phyloP scores from a whole-genome alignment of 37 sponge, comb jelly and placozoan species.

The Diacarnus erythraeanus region DNA sequence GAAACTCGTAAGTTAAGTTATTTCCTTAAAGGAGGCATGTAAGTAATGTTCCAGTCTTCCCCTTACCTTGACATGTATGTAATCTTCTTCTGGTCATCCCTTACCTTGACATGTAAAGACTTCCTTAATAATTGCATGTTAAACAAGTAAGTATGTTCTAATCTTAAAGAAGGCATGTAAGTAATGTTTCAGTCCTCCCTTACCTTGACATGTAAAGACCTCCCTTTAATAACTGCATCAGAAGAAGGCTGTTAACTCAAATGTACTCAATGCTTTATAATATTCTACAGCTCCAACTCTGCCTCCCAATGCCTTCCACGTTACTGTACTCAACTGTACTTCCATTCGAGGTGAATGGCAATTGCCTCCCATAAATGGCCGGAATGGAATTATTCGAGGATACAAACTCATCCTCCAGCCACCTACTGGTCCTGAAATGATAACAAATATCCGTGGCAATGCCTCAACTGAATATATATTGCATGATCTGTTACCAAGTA shows the following conservation, averaged over 20 bases:
- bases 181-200: too few relatives aligned
- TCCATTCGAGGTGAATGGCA: slow-evolving; percentile 25
- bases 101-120: neutral
- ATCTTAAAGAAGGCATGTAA: neutral
- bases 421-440: neutral
- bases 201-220: neutral
- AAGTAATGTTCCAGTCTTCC: too few relatives aligned
- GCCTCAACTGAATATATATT: neutral
- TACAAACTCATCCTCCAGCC: slow-evolving; percentile 14
- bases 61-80: too few relatives aligned
- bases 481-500: slow-evolving; percentile 7
- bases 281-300: slow-evolving; percentile 19
- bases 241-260: neutral
- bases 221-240: neutral
- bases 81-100: too few relatives aligned
- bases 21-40: neutral
- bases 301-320: slow-evolving; percentile 26
- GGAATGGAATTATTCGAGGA: slow-evolving; percentile 26
- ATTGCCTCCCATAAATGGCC: neutral
- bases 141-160: neutral
- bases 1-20: slow-evolving; percentile 5
- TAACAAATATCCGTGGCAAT: neutral
- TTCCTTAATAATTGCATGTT: neutral
- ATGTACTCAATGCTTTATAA: neutral
- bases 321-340: slow-evolving; percentile 36